Evolutionary conservation across 2,888 invertebrate species (phyloP), one percentile per base, ranked within the genome.

Genomic region (Nezara viridula): DNA sequence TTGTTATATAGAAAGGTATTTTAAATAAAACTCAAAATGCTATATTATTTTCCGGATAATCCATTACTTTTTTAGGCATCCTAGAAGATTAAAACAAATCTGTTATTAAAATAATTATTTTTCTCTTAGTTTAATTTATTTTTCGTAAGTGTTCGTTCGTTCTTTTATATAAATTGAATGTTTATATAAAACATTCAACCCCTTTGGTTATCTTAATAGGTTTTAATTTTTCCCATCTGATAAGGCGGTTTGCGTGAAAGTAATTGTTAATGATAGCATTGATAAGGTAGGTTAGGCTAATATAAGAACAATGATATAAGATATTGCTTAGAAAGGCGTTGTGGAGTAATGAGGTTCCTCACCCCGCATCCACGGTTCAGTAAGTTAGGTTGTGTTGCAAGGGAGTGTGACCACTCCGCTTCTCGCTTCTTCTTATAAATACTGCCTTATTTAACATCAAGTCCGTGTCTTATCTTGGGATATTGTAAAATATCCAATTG

Each of bases 391-490:
- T 27, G 9, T 60, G 60, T 60, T 60, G 60, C 60, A 60, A 60
- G 60, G 60, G 16, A 60, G 27, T 60, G 60, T 60, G 60, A 60
- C 60, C 27, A 27, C 27, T 6, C 44, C 10, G 55, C 4, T 55
- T 4, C 21, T n/a, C 1, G 55, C 10, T n/a, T 55, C 55, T 55
- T 55, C 55, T 55, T 55, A 55, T 55, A n/a, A 55, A 55, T 55
- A 6, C 55, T 55, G 55, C n/a, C n/a, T 55, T 55, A 55, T 55
- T 55, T 55, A 55, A 55, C 55, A 55, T n/a, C 55, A 55, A 55
- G n/a, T 55, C 55, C 55, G 55, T 55, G n/a, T 55, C 52, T 52
- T 52, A 52, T 52, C 52, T n/a, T 24, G 0, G 9, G 10, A n/a
- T 55, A n/a, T 55, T 50, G 3, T 50, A 21, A 50, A 50, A 50